Percentiles rank a stretch among this genome's conserved stretches.
Evolutionary conservation across 2,113 vertebrate genomes (phyloP).

Genomic region (Gnathonemus longibarbis): DNA sequence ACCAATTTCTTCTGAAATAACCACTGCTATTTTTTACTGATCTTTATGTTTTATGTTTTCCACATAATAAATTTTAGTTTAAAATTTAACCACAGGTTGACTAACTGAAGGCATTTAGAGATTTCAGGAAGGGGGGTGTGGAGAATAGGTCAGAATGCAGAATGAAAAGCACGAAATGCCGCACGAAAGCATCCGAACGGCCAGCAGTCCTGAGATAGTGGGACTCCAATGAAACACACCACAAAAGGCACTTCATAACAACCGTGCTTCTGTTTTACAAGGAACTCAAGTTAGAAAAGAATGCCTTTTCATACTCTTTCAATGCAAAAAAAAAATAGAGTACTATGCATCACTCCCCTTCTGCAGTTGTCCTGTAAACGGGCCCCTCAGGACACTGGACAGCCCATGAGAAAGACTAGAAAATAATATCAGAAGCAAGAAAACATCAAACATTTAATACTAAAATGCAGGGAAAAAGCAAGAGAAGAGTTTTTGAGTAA

Average conservation of each 20-base stretch:
- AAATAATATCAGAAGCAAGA: constrained; percentile 43
- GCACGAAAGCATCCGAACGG: constrained; percentile 53
- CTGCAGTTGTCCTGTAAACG: neutral
- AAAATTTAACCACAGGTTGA: neutral
- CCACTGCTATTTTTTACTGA: neutral
- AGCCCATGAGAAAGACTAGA: constrained; percentile 45
- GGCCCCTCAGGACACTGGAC: constrained; percentile 11
- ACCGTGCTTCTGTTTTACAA: constrained; percentile 91
- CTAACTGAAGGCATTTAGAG: neutral
- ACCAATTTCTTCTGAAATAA: constrained; percentile 19
- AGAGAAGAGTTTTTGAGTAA: constrained; percentile 38
- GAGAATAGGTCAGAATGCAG: constrained; percentile 36
- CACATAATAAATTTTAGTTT: neutral
- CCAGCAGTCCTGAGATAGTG: constrained; percentile 92
- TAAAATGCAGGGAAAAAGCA: constrained; percentile 40
- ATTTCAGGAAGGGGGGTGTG: constrained; percentile 12
- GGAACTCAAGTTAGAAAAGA: constrained; percentile 88
- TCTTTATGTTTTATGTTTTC: neutral
- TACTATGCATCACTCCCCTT: constrained; percentile 32
- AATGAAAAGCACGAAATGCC: constrained; percentile 28
- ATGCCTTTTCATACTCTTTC: constrained; percentile 62
- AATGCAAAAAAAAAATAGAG: constrained; percentile 45
- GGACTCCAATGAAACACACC: constrained; percentile 87
- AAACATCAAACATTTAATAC: constrained; percentile 55
- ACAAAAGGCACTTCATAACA: constrained; percentile 88